These are phyloP conservation scores for Lasioglossum zephyrum DNA, from an alignment of 2,888 invertebrate genomes.

Conservation along the genomic window DNA sequence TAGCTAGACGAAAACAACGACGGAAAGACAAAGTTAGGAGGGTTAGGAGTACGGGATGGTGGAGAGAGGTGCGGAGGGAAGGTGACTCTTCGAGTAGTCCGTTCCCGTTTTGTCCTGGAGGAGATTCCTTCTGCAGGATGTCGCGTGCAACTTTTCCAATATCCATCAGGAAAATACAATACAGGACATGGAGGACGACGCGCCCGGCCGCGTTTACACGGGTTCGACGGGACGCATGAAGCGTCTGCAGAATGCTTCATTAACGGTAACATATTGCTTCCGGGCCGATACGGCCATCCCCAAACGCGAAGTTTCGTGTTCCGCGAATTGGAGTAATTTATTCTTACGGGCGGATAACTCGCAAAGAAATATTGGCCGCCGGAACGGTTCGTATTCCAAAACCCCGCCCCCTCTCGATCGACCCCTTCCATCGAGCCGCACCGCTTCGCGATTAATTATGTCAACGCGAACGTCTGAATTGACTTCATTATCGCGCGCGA, in stretches of 20 bases:
- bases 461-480: constrained; percentile 7
- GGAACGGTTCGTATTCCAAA: not conserved
- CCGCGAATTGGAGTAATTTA: constrained; percentile 41
- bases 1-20: constrained; percentile 41
- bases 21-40: constrained; percentile 56
- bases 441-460: constrained; percentile 31
- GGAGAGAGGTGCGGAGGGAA: not conserved
- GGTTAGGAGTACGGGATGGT: not conserved
- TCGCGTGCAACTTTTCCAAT: constrained; percentile 73
- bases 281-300: constrained; percentile 27
- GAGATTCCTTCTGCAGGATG: constrained; percentile 64
- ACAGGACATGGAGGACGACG: constrained; percentile 40
- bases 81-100: constrained; percentile 32
- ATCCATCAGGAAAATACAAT: constrained; percentile 64
- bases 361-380: constrained; percentile 39
- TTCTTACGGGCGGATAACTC: constrained; percentile 36
- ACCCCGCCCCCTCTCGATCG: not conserved
- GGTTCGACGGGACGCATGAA: constrained; percentile 39
- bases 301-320: constrained; percentile 32
- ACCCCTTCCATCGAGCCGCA: not conserved
- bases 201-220: constrained; percentile 49
- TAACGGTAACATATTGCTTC: constrained; percentile 55
- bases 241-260: constrained; percentile 52
- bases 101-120: constrained; percentile 29
- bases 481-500: constrained; percentile 20